A percentile compares a stretch with the other conserved stretches of the same genome.
phyloP scores from a whole-genome alignment of 2,888 invertebrate species.

The Drosophila buzzatii region DNA sequence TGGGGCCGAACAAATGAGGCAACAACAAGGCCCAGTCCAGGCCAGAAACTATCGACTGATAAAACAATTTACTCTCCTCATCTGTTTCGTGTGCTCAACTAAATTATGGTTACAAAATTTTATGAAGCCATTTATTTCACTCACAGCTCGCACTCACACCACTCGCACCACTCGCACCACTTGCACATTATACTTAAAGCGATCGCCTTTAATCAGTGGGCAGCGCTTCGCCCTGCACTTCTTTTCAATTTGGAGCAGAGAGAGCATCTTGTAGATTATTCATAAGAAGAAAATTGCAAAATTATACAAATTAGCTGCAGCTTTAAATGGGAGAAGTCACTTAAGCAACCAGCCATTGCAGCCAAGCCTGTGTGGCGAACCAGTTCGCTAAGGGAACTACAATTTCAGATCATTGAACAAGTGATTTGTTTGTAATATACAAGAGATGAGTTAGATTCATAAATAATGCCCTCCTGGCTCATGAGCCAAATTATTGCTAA shows the following conservation, averaged over 20 bases:
- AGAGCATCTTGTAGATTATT: conserved; percentile 4
- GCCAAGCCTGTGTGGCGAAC: conserved; percentile 2
- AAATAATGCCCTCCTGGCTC: neutral
- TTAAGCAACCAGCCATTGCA: conserved; percentile 10
- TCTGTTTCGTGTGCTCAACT: conserved; percentile 42
- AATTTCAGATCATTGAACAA: neutral
- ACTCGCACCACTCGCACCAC: conserved; percentile 18
- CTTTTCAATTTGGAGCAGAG: conserved; percentile 59
- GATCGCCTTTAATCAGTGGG: conserved; percentile 48
- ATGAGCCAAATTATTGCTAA: neutral
- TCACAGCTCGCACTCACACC: conserved; percentile 47
- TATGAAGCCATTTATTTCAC: conserved; percentile 83
- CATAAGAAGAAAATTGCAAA: conserved; percentile 54
- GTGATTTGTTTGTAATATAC: neutral
- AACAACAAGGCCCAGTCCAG: conserved; percentile 8
- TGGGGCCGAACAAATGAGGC: neutral
- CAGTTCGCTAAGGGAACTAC: neutral
- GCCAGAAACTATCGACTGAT: conserved; percentile 59
- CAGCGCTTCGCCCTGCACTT: conserved; percentile 50
- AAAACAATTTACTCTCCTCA: conserved; percentile 68
- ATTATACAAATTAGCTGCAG: conserved; percentile 61
- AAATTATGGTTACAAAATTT: conserved; percentile 80
- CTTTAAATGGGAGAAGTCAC: conserved; percentile 28
- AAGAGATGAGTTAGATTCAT: neutral
- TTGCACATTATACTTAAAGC: conserved; percentile 33